phyloP scores from a whole-genome alignment of 2,113 vertebrate species.

The Pseudonaja textilis region DNA sequence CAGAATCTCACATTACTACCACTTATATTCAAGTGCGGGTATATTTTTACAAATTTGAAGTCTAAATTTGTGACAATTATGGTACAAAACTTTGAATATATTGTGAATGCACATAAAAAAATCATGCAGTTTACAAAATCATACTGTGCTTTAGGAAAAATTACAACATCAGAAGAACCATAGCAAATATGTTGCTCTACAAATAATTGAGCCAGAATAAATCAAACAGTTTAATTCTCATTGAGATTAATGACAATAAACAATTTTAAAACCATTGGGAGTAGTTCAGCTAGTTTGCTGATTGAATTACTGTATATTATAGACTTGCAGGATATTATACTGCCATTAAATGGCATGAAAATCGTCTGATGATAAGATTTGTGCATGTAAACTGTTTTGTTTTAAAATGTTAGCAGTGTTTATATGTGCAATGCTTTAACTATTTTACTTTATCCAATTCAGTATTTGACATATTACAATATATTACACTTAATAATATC shows the following conservation, averaged over 20 bases:
- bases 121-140: constrained; percentile 50
- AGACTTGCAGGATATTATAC: not conserved
- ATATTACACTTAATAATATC: constrained; percentile 21
- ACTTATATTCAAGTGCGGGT: constrained; percentile 41
- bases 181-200: constrained; percentile 3
- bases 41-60: constrained; percentile 13
- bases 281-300: not conserved
- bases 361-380: constrained; percentile 33
- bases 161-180: constrained; percentile 31
- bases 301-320: constrained; percentile 8
- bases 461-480: constrained; percentile 46
- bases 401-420: constrained; percentile 47
- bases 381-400: constrained; percentile 55
- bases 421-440: constrained; percentile 41
- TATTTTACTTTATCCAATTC: constrained; percentile 32
- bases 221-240: not conserved
- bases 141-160: constrained; percentile 43
- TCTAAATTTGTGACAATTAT: constrained; percentile 55
- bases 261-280: not conserved
- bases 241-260: constrained; percentile 38
- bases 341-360: constrained; percentile 31
- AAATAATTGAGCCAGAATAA: not conserved
- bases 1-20: constrained; percentile 50
- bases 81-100: constrained; percentile 37
- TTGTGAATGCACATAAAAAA: constrained; percentile 44